Base-by-base conservation (phyloP, 2,888 invertebrate species). In the Melikaiella ostensackeni region DNA sequence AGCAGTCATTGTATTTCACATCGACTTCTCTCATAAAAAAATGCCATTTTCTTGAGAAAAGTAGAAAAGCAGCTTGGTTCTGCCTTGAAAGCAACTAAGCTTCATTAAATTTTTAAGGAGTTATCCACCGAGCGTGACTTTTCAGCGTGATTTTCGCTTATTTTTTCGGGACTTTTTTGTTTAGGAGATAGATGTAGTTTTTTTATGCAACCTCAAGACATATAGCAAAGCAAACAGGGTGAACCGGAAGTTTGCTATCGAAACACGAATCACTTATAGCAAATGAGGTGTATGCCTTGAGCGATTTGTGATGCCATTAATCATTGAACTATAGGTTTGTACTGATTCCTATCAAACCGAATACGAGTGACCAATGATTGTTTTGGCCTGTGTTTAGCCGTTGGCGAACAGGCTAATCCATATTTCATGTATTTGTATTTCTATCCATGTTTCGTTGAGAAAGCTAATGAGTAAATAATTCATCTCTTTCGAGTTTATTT, bases 241-340 rank as follows among this genome's bases (percentile, higher is more conserved):
- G 35, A 33, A 33, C 21, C 30, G 13, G 35, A 62, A n/a, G n/a
- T 33, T 21, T 38, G 46, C 61, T 77, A 79, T 70, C 66, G 63
- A 80, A 66, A 70, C 74, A 74, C 73, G 73, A 76, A 82, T 84
- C 75, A 80, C 70, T 79, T 38, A 13, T 38, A 75, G 79, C 75
- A 78, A 83, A 83, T 80, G 75, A 81, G 77, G 70, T 79, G 78
- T 77, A 57, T 30, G 74, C 74, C 74, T 55, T 21, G 59, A 75
- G 76, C 81, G 76, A 84, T 81, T 79, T 81, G 77, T 81, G 76
- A 79, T 50, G 73, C 81, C 78, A 74, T 85, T 84, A 84, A 86
- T 86, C 85, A 84, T 78, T 75, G 55, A 27, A 35, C 57, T n/a
- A n/a, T 64, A 3, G 27, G n/a, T 74, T 73, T 24, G 66, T 42